Conservation (phyloP, 1,140 invertebrate genomes). For the Asobara japonica region DNA sequence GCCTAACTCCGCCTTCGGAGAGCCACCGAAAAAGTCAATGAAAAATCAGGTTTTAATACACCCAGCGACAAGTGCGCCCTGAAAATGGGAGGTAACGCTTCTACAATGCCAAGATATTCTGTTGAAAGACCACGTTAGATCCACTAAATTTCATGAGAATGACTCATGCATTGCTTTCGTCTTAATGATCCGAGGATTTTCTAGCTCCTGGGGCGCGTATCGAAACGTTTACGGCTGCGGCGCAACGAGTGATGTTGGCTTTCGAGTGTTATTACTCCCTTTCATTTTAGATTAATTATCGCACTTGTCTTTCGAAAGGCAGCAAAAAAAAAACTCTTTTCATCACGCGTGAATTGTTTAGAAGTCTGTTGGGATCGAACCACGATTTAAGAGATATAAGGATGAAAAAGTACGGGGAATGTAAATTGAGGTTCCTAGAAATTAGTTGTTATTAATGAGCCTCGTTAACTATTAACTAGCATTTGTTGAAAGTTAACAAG, state of each 20-base stretch:
- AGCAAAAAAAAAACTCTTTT: not conserved
- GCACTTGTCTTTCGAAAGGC: not conserved
- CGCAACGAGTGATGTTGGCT: not conserved
- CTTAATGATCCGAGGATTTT: constrained; percentile 28
- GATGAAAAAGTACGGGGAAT: too few relatives aligned
- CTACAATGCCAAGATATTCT: not conserved
- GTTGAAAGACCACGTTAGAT: constrained; percentile 12
- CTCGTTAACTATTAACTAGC: too few relatives aligned
- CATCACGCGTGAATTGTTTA: too few relatives aligned
- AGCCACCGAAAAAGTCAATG: not conserved
- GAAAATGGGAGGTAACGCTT: not conserved
- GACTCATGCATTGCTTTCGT: constrained; percentile 7
- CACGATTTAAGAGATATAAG: too few relatives aligned
- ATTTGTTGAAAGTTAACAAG: too few relatives aligned
- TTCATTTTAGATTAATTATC: not conserved
- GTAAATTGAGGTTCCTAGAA: too few relatives aligned
- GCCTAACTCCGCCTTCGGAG: not conserved
- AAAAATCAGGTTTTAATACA: not conserved
- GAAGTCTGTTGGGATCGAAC: too few relatives aligned
- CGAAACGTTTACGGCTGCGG: constrained; percentile 12
- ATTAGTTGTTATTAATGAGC: too few relatives aligned
- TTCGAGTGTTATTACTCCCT: not conserved
- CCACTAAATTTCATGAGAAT: constrained; percentile 17
- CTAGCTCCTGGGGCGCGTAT: constrained; percentile 28
- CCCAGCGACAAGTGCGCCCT: not conserved